A percentile compares a stretch with the other conserved stretches of the same genome.
These are phyloP conservation scores for Opisthograptis luteolata DNA, from an alignment of 2,888 invertebrate genomes.

Conservation along the genomic window DNA sequence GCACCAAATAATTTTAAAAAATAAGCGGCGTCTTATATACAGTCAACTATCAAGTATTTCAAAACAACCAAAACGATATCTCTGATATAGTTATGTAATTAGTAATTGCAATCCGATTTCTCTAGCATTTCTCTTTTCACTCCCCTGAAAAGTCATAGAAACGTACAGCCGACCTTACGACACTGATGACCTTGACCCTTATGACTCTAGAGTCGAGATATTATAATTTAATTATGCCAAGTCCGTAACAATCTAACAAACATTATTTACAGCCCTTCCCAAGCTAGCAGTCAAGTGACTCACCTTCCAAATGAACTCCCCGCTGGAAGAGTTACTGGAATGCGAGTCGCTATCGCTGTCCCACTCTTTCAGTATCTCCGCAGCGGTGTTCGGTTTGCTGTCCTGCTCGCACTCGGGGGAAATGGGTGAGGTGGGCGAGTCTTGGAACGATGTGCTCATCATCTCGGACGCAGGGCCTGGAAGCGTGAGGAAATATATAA, in stretches of 20 bases:
- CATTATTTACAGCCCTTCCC: constrained; percentile 25
- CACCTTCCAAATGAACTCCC: constrained; percentile 92
- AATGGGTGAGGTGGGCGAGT: constrained; percentile 73
- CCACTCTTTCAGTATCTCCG: constrained; percentile 85
- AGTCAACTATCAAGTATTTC: too few relatives aligned
- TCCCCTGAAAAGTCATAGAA: too few relatives aligned
- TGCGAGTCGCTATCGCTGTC: constrained; percentile 87
- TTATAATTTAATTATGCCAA: not conserved
- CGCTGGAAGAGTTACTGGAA: constrained; percentile 89
- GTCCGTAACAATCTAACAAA: constrained; percentile 20
- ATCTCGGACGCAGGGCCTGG: constrained; percentile 74
- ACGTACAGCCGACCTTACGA: too few relatives aligned
- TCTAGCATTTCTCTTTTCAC: too few relatives aligned
- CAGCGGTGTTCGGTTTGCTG: constrained; percentile 64
- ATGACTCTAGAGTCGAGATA: too few relatives aligned
- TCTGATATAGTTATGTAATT: too few relatives aligned
- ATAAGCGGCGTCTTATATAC: too few relatives aligned
- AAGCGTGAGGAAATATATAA: not conserved
- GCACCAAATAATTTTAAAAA: too few relatives aligned
- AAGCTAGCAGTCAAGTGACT: too few relatives aligned
- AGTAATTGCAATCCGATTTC: too few relatives aligned
- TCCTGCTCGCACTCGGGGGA: constrained; percentile 66
- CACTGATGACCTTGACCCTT: too few relatives aligned
- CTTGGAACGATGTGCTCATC: constrained; percentile 80
- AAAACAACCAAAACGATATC: too few relatives aligned